A percentile compares a stretch with the other conserved stretches of the same genome.
Evolutionary conservation across 2,113 vertebrate genomes (phyloP).

Genomic region (Chlorodrepanis virens): DNA sequence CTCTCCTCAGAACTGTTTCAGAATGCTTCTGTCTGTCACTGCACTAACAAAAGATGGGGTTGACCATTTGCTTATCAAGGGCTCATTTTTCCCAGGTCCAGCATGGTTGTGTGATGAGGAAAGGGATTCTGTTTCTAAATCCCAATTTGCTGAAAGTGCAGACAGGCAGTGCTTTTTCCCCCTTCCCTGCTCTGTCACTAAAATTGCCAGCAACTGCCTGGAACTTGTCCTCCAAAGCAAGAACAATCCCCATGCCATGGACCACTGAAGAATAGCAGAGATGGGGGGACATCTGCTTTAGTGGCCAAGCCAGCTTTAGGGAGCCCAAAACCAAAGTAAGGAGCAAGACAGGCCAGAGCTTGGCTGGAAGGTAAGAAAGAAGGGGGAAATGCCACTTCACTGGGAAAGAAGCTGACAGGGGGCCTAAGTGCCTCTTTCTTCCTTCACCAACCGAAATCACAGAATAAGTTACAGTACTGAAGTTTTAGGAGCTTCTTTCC

Average conservation of each 20-base stretch:
- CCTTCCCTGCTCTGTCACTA: background rate
- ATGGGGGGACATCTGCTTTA: rapidly evolving
- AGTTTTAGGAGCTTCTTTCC: background rate
- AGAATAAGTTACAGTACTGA: background rate
- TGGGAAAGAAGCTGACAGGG: background rate
- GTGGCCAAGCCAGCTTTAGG: background rate
- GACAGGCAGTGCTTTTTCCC: background rate
- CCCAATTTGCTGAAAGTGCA: background rate
- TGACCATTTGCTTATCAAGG: background rate
- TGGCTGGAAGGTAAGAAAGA: background rate
- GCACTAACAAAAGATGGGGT: background rate
- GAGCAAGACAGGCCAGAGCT: background rate
- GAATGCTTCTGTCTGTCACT: background rate
- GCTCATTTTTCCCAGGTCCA: background rate
- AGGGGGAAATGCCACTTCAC: rapidly evolving
- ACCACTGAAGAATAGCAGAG: background rate
- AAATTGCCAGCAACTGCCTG: background rate
- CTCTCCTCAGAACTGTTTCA: background rate
- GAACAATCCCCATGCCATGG: rapidly evolving
- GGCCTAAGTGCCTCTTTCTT: background rate
- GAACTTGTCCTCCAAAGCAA: background rate
- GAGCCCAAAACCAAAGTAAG: background rate
- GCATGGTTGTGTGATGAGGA: background rate
- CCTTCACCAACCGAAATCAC: background rate
- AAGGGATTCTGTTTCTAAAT: background rate